phyloP scores from a whole-genome alignment of 2,113 vertebrate species.

The Poeciliopsis turrubarensis region DNA sequence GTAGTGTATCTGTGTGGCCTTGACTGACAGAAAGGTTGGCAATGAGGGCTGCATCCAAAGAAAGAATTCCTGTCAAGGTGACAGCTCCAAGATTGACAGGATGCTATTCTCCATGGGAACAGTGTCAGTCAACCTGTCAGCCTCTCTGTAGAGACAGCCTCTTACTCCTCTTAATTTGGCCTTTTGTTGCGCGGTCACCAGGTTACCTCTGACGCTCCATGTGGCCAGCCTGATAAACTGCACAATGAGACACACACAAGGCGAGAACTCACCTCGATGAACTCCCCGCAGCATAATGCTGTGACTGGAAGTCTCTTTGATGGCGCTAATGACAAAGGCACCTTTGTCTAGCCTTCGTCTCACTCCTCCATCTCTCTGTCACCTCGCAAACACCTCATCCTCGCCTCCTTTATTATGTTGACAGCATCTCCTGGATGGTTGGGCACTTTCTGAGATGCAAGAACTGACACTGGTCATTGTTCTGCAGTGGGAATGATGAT shows the following conservation, averaged over 20 bases:
- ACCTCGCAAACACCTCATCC: slow-evolving; percentile 18
- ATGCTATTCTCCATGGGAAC: slow-evolving; percentile 75
- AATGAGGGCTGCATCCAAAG: slow-evolving; percentile 71
- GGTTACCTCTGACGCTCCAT: slow-evolving; percentile 71
- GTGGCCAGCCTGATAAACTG: slow-evolving; percentile 75
- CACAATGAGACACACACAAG: slow-evolving; percentile 64
- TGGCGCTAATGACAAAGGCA: slow-evolving; percentile 67
- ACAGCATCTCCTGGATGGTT: slow-evolving; percentile 57
- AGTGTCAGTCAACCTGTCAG: slow-evolving; percentile 75
- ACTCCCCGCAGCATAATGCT: slow-evolving; percentile 56
- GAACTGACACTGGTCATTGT: slow-evolving; percentile 62
- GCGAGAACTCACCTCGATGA: slow-evolving; percentile 54
- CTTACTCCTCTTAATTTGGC: slow-evolving; percentile 78
- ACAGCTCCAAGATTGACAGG: slow-evolving; percentile 74
- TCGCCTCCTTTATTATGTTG: slow-evolving; percentile 41
- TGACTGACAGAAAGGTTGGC: slow-evolving; percentile 76
- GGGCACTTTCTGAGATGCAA: slow-evolving; percentile 56
- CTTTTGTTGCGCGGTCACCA: slow-evolving; percentile 75
- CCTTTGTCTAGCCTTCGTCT: slow-evolving; percentile 63
- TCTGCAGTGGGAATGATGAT: slow-evolving; percentile 60
- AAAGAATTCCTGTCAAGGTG: slow-evolving; percentile 79
- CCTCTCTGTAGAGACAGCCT: slow-evolving; percentile 62
- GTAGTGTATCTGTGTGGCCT: slow-evolving; percentile 61
- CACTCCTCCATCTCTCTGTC: slow-evolving; percentile 35
- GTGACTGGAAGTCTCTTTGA: slow-evolving; percentile 55